Base-by-base conservation (phyloP, 2,797 vertebrate species). In the Podarcis siculus region DNA sequence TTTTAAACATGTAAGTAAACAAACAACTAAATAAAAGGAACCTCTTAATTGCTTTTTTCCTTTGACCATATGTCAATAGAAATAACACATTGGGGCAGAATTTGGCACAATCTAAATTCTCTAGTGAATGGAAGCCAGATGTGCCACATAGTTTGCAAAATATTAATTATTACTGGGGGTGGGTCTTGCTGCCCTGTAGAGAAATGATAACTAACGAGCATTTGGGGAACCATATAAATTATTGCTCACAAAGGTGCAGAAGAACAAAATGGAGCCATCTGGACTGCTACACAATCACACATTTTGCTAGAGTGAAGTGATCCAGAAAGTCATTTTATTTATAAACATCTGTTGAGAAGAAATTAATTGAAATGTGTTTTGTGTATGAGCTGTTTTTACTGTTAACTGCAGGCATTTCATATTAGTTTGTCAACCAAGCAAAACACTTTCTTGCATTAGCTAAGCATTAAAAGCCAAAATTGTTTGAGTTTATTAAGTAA, bases 181-280 rank as follows among this genome's bases (percentile, higher is more conserved):
- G 35, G 64, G 8, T 86, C 39, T 86, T 79, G 12, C 23, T 85
- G 58, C 73, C 10, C 72, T 93, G 67, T 90, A 93, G 89, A 87
- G 79, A 88, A 93, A 79, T 0, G 0, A 49, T 77, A 78, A 67
- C 64, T 78, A 89, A 55, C 71, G 55, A 88, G 42, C 73, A 69
- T 93, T 95, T 90, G 82, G 83, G 78, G 85, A 92, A 17, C 0
- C 0, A 23, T 30, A 55, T 79, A 35, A 76, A 32, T n/a, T 80
- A 15, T 87, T 92, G 88, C 89, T 92, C 66, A 61, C 88, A 82
- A 77, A 72, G 85, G 85, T 86, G 25, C 13, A 0, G 37, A 90
- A 87, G 89, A 88, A 91, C 87, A 91, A 90, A 91, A 39, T 7
- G 12, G 72, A 91, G 71, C 87, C 79, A 71, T 83, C 73, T 89